Conservation (phyloP, 2,797 vertebrate species). For the Trematocara caparti region DNA sequence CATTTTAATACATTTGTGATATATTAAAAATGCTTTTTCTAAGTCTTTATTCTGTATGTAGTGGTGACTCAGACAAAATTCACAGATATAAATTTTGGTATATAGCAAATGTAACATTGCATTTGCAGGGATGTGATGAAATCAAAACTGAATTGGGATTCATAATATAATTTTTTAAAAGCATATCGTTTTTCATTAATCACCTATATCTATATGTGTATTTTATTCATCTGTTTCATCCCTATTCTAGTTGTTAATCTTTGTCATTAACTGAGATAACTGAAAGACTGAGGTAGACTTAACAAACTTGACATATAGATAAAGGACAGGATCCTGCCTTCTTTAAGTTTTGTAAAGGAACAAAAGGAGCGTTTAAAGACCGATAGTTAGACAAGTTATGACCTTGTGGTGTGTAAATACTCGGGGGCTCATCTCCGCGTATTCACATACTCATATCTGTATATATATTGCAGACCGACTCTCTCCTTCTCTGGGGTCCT, state of each 20-base stretch:
- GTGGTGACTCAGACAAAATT: neutral
- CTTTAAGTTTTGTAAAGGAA: neutral
- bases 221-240: neutral
- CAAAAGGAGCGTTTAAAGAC: neutral
- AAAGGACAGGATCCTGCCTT: neutral
- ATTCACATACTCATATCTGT: neutral
- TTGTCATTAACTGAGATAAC: neutral
- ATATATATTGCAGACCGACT: conserved; percentile 29
- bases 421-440: neutral
- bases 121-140: neutral
- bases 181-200: neutral
- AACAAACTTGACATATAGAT: neutral
- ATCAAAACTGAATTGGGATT: neutral
- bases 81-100: neutral
- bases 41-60: neutral
- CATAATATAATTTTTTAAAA: neutral
- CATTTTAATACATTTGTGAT: neutral
- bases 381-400: neutral
- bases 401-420: neutral
- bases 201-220: neutral
- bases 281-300: neutral
- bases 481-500: conserved; percentile 60
- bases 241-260: neutral
- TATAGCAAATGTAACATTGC: neutral
- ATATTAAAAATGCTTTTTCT: neutral